Conservation (phyloP, 2,113 vertebrate species). For the Orthonyx spaldingii region DNA sequence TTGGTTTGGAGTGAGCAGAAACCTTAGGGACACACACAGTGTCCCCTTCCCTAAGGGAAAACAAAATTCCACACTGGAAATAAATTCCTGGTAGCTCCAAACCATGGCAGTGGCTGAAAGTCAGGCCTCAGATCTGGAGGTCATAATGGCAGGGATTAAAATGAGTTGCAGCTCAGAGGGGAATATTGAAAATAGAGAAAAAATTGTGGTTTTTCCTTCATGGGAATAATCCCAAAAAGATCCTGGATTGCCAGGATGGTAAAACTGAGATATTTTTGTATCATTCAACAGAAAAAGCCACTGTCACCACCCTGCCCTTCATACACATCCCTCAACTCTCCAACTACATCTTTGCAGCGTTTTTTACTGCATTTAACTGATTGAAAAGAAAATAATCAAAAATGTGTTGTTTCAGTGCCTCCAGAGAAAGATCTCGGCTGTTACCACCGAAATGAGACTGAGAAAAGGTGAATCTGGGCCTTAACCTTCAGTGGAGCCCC, state of each 20-base stretch:
- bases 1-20: background rate
- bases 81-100: background rate
- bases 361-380: background rate
- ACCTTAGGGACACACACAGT: accelerated
- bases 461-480: background rate
- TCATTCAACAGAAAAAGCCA: background rate
- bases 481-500: background rate
- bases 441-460: background rate
- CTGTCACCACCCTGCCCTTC: background rate
- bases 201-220: background rate
- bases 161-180: background rate
- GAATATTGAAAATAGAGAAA: background rate
- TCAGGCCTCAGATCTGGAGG: background rate
- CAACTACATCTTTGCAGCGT: background rate
- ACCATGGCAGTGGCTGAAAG: background rate
- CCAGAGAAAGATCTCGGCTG: background rate
- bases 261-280: background rate
- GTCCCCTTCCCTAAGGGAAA: background rate
- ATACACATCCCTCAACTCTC: background rate
- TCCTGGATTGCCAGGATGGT: background rate
- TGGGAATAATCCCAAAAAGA: background rate
- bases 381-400: background rate
- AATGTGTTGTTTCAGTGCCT: background rate
- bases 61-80: background rate
- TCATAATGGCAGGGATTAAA: background rate